Evolutionary conservation across 2,113 vertebrate genomes (phyloP), one percentile per base, ranked within the genome.

Genomic region (Python bivittatus): DNA sequence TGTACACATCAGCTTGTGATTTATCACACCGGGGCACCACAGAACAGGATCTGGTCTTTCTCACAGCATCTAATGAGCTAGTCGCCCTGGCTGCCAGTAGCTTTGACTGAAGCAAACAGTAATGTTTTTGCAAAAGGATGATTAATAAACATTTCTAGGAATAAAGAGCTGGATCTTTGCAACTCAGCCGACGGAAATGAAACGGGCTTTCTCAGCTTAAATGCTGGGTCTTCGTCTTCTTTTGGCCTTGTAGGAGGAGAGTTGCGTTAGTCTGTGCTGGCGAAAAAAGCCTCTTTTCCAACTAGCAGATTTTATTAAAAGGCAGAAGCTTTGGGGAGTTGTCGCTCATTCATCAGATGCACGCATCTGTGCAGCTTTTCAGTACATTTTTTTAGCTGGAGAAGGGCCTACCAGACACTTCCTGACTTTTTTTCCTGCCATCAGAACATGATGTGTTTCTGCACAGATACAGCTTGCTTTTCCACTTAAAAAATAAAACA

Each of bases 91-190:
- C 84, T 10, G 7, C 22, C 12, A 27, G 27, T 6, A 0, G 42
- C 6, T 57, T 57, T 2, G 48, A 48, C 7, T 10, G 38, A 27
- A 58, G 68, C 89, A 42, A 84, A 90, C 23, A 33, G 53, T 27
- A 3, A 3, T 23, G 22, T 54, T 87, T 72, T 68, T 86, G 48
- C 7, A 27, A 68, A 42, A 53, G 15, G 56, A 79, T 27, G 53
- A 79, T 57, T 92, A 92, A 91, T 79, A 54, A 44, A 44, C 52
- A 29, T 53, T 92, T 57, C 44, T 56, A n/a, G 54, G 85, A 44
- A 22, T 1, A 44, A 11, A 57, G 60, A 57, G 22, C 38, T 33
- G 9, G 44, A 42, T 92, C 29, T 44, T 27, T 88, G 23, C 60
- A n/a, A 7, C 7, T 56, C 58, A 20, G 89, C 53, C 9, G 38